Base-by-base conservation (phyloP, 2,888 invertebrate species). In the Mycogona germanica region DNA sequence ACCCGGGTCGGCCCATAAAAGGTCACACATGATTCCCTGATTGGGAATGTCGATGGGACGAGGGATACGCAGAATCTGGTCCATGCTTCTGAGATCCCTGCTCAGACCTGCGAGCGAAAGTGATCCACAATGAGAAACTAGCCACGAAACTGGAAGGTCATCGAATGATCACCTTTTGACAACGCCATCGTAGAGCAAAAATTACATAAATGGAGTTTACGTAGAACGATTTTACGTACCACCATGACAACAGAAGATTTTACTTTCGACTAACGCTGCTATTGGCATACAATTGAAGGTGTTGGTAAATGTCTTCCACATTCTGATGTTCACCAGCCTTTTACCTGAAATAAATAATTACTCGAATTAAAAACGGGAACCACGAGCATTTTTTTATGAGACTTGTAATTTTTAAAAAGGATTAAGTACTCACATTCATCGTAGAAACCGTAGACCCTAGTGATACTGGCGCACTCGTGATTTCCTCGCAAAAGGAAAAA, bases 1-100 rank as follows among this genome's bases (percentile, higher is more conserved):
- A 6, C 19, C 48, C 19, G 48, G 48, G 32, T 48, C 48, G n/a
- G 48, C 29, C 48, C 48, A 48, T 14, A 48, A 21, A 32, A 48
- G 12, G 21, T 45, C 45, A 45, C 45, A 45, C 21, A 45, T 19
- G 7, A 45, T 9, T 9, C 45, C 45, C 7, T 48, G 9, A 19
- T 19, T n/a, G 9, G 48, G 48, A 9, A 48, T 21, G 32, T 48
- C 48, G 12, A 19, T 48, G 7, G 48, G 48, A 7, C 48, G 32
- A 19, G 35, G 7, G 6, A 48, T 48, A 6, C 25, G 21, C 21
- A 29, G 32, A 37, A 48, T 48, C 19, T 48, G 48, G n/a, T 48
- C 25, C 48, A 48, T 30, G 7, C 30, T 32, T 48, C 32, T 7
- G 6, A 48, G 21, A 37, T 48, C 30, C 12, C 17, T 29, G 32